Evolutionary conservation across 2,797 vertebrate species (phyloP).

Genomic region (Acipenser oxyrinchus): DNA sequence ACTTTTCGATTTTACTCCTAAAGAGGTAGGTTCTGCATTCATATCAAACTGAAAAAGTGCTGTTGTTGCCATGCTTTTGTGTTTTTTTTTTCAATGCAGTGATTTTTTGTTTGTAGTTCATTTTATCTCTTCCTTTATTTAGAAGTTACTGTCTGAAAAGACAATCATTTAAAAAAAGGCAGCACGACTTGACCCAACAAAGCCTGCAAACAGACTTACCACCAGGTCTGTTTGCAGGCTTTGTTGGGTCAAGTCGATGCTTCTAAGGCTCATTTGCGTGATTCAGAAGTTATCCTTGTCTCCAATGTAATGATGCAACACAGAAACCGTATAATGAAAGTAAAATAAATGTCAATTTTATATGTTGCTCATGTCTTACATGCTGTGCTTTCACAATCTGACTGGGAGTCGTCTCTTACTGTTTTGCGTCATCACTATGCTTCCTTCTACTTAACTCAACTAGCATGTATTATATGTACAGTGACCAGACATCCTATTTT

Average conservation of each 20-base stretch:
- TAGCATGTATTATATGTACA: no score
- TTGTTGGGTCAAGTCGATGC: background rate
- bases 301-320: background rate
- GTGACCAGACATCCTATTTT: no score
- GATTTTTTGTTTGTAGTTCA: background rate
- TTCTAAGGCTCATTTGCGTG: background rate
- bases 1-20: background rate
- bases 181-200: no score
- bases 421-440: no score
- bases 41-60: background rate
- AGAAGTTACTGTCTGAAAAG: no score
- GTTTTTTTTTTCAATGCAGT: background rate
- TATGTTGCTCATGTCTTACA: no score
- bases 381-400: no score
- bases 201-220: no score
- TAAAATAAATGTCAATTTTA: no score
- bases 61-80: background rate
- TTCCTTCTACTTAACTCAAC: no score
- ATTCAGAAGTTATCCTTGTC: background rate
- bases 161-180: background rate
- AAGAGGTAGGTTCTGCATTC: background rate
- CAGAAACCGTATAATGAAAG: background rate
- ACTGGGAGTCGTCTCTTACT: no score
- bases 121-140: no score
- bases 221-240: background rate